Base-by-base conservation (phyloP, 2,888 invertebrate genomes). In the Schizotus pectinicornis region DNA sequence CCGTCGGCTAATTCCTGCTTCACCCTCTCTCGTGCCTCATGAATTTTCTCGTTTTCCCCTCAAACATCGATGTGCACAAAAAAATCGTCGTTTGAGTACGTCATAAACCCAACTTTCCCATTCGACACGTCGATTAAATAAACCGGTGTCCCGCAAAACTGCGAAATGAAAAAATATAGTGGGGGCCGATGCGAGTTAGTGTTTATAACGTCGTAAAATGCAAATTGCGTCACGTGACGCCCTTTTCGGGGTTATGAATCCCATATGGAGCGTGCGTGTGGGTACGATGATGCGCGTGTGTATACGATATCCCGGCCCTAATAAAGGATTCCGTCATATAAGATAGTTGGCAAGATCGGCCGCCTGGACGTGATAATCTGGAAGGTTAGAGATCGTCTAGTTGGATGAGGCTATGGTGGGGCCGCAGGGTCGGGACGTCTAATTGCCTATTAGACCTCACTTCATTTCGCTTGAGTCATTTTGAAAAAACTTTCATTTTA, bases 121-220 rank as follows among this genome's bases (percentile, higher is more conserved):
- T 41, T 36, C 11, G 31, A 13, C 38, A 37, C 42, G 56, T 56
- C 49, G 48, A 56, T 56, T 56, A 56, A 56, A 56, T 49, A 47
- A 47, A 46, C 46, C 32, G 38, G 41, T 41, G 48, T 47, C 37
- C 42, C 30, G 22, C 48, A 54, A 47, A 39, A 47, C 31, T 22
- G 22, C 32, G 49, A 49, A 56, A 49, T 56, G 55, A 49, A 56
- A 56, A 56, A 56, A 49, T 49, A 37, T 48, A 22, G 48, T 33
- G 8, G 22, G 34, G 22, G 22, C 35, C 42, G 55, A 14, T 12
- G 35, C 30, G 31, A 22, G 46, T 54, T 41, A 42, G 49, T 55
- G 55, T 56, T 56, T 56, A 56, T 56, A 49, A 41, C 56, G 13
- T 49, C 49, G 49, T 56, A 56, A 56, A 56, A 56, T 56, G 56